phyloP scores from a whole-genome alignment of 2,113 vertebrate species.

The Mesocricetus auratus region DNA sequence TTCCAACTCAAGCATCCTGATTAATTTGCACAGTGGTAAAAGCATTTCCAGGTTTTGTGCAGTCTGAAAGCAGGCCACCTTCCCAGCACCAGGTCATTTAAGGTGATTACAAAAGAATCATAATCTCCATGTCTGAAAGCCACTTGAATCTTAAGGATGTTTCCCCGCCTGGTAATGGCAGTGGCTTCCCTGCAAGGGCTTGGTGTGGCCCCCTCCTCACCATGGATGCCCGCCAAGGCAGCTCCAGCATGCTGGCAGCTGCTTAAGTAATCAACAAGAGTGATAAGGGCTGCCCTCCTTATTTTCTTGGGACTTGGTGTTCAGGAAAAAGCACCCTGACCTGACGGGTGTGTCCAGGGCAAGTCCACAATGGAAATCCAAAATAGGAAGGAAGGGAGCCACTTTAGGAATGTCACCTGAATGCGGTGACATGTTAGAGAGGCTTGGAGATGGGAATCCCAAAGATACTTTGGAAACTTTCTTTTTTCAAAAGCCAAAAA shows the following conservation, averaged over 20 bases:
- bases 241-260: conserved; percentile 69
- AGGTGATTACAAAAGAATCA: conserved; percentile 8
- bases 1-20: background rate
- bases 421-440: background rate
- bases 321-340: conserved; percentile 69
- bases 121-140: background rate
- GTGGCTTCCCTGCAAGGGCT: background rate
- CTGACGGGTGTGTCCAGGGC: conserved; percentile 56
- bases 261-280: conserved; percentile 76
- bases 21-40: background rate
- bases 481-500: conserved; percentile 42
- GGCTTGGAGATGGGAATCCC: background rate
- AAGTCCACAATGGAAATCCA: conserved; percentile 59
- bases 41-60: conserved; percentile 16
- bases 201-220: conserved; percentile 46
- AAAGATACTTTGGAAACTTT: conserved; percentile 11
- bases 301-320: conserved; percentile 73
- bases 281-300: conserved; percentile 63
- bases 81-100: background rate
- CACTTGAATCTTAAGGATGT: conserved; percentile 2
- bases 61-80: conserved; percentile 7
- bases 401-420: conserved; percentile 60
- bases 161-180: background rate
- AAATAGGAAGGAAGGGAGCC: conserved; percentile 76
- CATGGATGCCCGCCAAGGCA: conserved; percentile 67